phyloP scores from a whole-genome alignment of 2,888 invertebrate species.

The Dryomyza anilis region DNA sequence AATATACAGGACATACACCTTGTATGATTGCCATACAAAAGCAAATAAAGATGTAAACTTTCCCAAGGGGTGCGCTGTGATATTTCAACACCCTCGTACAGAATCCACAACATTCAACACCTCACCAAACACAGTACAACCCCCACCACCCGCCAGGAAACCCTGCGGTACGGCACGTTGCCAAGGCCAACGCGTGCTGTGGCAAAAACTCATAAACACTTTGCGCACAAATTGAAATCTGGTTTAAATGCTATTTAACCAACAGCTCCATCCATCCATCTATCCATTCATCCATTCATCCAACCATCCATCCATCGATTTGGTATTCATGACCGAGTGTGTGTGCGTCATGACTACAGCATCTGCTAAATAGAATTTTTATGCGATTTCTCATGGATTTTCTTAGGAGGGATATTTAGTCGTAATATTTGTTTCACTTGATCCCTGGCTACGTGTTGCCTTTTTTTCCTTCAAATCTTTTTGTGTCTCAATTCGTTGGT shows the following conservation, averaged over 20 bases:
- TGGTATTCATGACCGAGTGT: constrained; percentile 17
- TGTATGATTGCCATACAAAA: too few relatives aligned
- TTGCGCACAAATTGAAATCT: constrained; percentile 57
- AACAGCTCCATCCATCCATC: too few relatives aligned
- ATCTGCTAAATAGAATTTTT: constrained; percentile 23
- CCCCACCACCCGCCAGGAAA: constrained; percentile 13
- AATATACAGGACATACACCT: too few relatives aligned
- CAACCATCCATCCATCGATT: too few relatives aligned
- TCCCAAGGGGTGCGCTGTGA: constrained; percentile 23
- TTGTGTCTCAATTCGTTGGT: constrained; percentile 1
- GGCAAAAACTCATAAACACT: constrained; percentile 53
- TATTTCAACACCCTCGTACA: background rate
- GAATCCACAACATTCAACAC: background rate
- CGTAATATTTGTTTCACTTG: constrained; percentile 1
- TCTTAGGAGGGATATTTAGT: background rate
- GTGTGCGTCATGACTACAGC: background rate
- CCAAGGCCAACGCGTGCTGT: constrained; percentile 9
- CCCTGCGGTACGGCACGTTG: constrained; percentile 13
- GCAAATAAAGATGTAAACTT: constrained; percentile 22
- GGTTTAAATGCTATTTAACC: constrained; percentile 29
- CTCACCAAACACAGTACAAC: background rate
- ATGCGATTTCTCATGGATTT: constrained; percentile 21
- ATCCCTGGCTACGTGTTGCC: background rate
- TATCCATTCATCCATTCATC: too few relatives aligned
- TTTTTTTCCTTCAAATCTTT: background rate